These are phyloP conservation scores for Oncorhynchus kisutch DNA, from an alignment of 2,113 vertebrate genomes.

Conservation along the genomic window DNA sequence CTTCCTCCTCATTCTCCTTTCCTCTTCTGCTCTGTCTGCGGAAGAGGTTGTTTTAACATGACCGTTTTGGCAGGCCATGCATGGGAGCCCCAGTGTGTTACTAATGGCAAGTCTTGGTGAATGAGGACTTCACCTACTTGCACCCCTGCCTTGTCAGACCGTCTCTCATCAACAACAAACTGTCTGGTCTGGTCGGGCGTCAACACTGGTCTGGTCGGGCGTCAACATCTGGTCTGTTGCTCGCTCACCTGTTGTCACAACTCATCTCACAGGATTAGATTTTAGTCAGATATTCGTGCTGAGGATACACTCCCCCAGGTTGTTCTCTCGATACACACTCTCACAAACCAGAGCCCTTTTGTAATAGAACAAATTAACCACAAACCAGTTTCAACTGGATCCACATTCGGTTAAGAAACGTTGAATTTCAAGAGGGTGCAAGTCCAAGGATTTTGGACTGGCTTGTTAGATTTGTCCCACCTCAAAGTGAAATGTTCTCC, in stretches of 20 bases:
- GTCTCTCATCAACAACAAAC: constrained; percentile 49
- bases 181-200: background rate
- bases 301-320: background rate
- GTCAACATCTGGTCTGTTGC: constrained; percentile 63
- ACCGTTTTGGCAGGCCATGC: constrained; percentile 84
- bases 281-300: constrained; percentile 72
- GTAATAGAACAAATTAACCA: constrained; percentile 6
- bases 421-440: constrained; percentile 31
- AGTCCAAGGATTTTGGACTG: constrained; percentile 31
- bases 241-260: background rate
- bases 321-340: constrained; percentile 13
- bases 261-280: constrained; percentile 91
- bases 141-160: constrained; percentile 47
- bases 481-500: constrained; percentile 29
- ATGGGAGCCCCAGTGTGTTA: constrained; percentile 85
- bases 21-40: constrained; percentile 38
- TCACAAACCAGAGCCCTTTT: background rate
- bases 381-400: constrained; percentile 30
- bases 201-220: constrained; percentile 51
- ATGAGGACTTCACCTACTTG: constrained; percentile 79
- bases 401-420: constrained; percentile 21
- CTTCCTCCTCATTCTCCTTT: constrained; percentile 32
- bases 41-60: constrained; percentile 47
- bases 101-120: constrained; percentile 88
- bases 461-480: constrained; percentile 46